Conservation (phyloP, 2,113 vertebrate genomes). For the Xenus cinereus region DNA sequence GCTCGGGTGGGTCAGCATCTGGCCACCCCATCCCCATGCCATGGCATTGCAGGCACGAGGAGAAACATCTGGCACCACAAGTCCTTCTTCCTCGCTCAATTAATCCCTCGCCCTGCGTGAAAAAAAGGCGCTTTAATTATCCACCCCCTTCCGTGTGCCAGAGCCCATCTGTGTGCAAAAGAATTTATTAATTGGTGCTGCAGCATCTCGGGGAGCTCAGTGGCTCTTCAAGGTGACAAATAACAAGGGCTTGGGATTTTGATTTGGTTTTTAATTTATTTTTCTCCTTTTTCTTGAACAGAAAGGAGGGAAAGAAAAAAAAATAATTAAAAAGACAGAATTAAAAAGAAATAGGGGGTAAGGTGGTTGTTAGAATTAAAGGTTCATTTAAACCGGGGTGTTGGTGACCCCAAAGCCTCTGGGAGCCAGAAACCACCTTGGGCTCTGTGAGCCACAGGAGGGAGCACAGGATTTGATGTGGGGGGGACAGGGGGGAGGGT, state of each 20-base stretch:
- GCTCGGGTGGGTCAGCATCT: background rate
- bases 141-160: background rate
- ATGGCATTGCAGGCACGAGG: background rate
- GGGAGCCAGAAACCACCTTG: background rate
- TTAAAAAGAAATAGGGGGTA: background rate
- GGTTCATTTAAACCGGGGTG: background rate
- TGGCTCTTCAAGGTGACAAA: background rate
- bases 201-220: background rate
- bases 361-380: background rate
- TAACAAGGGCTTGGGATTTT: background rate
- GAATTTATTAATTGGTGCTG: background rate
- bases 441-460: background rate
- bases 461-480: background rate
- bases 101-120: background rate
- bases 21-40: background rate
- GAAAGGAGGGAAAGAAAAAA: background rate
- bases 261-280: background rate
- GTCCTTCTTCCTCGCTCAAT: background rate
- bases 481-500: too few relatives aligned
- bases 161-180: background rate
- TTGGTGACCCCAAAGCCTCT: background rate
- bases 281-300: background rate
- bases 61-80: background rate
- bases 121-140: constrained; percentile 13
- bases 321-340: background rate